A percentile compares a stretch with the other conserved stretches of the same genome.
phyloP scores from a whole-genome alignment of 2,797 vertebrate species.

The Miopithecus talapoin region DNA sequence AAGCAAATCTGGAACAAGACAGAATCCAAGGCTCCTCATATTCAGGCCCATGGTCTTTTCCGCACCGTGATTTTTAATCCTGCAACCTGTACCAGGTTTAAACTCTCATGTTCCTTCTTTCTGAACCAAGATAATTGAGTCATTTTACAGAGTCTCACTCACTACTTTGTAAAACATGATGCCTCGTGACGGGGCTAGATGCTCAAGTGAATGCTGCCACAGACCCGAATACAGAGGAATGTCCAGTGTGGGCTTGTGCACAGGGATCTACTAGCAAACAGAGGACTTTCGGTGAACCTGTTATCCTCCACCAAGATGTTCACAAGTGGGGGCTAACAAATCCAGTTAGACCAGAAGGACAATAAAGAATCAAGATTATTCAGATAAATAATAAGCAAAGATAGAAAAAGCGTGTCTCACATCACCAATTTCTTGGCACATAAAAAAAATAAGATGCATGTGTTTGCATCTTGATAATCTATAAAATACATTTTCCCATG shows the following conservation, averaged over 20 bases:
- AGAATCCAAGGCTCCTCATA: background rate
- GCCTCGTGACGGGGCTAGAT: background rate
- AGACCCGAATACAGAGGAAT: no score
- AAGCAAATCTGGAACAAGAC: background rate
- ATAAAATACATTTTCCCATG: background rate
- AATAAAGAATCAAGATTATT: background rate
- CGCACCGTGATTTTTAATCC: background rate
- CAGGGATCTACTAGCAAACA: background rate
- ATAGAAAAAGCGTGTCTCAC: background rate
- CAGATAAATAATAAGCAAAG: background rate
- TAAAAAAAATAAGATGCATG: background rate
- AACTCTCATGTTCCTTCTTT: background rate
- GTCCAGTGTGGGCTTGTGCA: rapidly evolving
- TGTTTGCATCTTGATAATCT: background rate
- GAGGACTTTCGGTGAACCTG: background rate
- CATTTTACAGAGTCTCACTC: background rate
- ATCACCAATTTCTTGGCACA: background rate
- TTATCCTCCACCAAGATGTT: background rate
- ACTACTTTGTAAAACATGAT: background rate
- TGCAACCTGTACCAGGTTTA: background rate
- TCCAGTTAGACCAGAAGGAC: background rate
- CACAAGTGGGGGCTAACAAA: background rate
- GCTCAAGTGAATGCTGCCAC: rapidly evolving
- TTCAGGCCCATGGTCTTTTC: background rate
- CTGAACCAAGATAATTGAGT: background rate